Conservation (phyloP, 2,797 vertebrate species). For the Pelobates cultripes region DNA sequence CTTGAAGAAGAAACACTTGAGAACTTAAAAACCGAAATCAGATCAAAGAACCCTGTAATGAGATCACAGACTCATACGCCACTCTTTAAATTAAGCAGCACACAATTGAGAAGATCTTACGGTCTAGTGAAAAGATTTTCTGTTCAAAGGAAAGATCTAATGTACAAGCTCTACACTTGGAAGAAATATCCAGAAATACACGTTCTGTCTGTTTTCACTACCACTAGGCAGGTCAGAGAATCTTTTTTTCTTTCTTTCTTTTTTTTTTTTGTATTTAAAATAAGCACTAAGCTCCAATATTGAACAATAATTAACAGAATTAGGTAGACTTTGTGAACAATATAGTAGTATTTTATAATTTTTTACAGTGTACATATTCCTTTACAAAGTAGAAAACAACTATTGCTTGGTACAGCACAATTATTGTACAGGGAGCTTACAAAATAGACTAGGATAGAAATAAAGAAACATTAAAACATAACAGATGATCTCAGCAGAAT, state of each 20-base stretch:
- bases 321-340: too few relatives aligned
- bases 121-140: conserved; percentile 22
- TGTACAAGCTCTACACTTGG: conserved; percentile 19
- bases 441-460: too few relatives aligned
- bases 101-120: conserved; percentile 46
- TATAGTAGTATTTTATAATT: too few relatives aligned
- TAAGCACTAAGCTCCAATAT: too few relatives aligned
- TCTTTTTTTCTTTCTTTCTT: background rate
- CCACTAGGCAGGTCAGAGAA: background rate
- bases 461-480: too few relatives aligned
- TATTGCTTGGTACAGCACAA: too few relatives aligned
- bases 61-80: conserved; percentile 33
- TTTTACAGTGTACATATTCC: too few relatives aligned
- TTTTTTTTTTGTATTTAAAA: too few relatives aligned
- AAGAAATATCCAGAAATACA: background rate
- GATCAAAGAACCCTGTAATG: conserved; percentile 67
- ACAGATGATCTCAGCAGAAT: too few relatives aligned
- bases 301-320: too few relatives aligned
- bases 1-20: conserved; percentile 53
- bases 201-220: background rate
- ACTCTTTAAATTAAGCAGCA: conserved; percentile 34
- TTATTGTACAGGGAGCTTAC: too few relatives aligned
- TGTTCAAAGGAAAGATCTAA: conserved; percentile 19
- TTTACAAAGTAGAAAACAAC: too few relatives aligned
- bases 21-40: conserved; percentile 73